Percentiles rank a stretch among this genome's conserved stretches.
phyloP scores from a whole-genome alignment of 1,140 invertebrate species.

The Nasonia vitripennis region DNA sequence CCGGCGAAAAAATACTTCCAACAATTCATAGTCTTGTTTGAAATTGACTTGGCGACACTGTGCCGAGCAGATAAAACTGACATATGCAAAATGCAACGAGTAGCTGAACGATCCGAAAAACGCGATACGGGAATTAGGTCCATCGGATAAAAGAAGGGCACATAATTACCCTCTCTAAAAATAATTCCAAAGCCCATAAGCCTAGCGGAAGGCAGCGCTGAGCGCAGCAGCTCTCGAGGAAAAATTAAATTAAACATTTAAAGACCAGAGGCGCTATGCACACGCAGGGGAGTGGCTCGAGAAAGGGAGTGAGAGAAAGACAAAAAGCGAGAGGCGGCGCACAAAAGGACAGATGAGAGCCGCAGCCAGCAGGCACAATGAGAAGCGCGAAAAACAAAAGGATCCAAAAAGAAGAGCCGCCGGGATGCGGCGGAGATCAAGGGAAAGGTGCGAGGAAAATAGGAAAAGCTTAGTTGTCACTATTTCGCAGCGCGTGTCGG shows the following conservation, averaged over 20 bases:
- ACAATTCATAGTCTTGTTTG: too few relatives aligned
- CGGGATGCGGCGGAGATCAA: constrained; percentile 16
- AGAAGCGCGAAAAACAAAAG: not conserved
- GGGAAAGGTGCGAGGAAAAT: constrained; percentile 21
- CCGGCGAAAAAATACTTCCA: too few relatives aligned
- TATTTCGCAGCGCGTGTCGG: constrained; percentile 27
- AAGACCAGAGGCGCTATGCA: not conserved
- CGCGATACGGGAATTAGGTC: not conserved
- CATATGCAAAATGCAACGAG: not conserved
- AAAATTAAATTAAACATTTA: constrained; percentile 34
- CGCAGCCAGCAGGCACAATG: not conserved
- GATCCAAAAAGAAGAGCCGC: not conserved
- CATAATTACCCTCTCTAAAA: not conserved
- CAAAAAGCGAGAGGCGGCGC: not conserved
- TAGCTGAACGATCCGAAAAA: not conserved
- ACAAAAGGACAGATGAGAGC: constrained; percentile 10
- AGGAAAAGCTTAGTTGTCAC: constrained; percentile 40
- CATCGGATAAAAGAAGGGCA: not conserved
- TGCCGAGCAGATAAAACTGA: too few relatives aligned
- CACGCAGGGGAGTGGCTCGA: not conserved
- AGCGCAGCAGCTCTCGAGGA: not conserved
- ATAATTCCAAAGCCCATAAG: constrained; percentile 2
- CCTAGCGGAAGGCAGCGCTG: not conserved
- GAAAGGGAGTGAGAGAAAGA: not conserved
- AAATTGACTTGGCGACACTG: too few relatives aligned